Evolutionary conservation across 2,888 invertebrate genomes (phyloP).

Genomic region (Hypselothyrea guttata): DNA sequence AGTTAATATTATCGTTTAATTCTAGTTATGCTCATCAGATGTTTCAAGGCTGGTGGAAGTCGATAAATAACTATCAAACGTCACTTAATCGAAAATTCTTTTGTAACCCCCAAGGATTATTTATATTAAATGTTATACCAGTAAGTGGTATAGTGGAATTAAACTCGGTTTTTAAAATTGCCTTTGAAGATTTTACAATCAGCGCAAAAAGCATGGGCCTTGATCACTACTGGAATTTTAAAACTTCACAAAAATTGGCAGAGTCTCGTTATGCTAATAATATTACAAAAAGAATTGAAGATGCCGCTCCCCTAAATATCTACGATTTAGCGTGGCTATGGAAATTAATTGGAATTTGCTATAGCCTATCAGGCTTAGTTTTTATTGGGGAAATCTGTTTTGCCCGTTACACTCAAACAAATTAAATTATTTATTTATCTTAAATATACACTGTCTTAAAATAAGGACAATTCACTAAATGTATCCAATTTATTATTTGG

Average conservation of each 20-base stretch:
- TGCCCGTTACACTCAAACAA: too few relatives aligned
- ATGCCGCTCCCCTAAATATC: neutral
- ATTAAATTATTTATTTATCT: too few relatives aligned
- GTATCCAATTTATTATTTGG: too few relatives aligned
- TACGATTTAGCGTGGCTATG: slow-evolving; percentile 18
- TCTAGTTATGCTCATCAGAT: slow-evolving; percentile 12
- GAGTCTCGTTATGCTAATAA: neutral
- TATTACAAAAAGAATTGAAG: neutral
- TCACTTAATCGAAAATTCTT: neutral
- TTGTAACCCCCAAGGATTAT: slow-evolving; percentile 1
- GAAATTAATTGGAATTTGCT: slow-evolving; percentile 1
- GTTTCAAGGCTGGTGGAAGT: neutral
- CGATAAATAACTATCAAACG: slow-evolving; percentile 5
- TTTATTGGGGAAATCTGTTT: slow-evolving; percentile 17
- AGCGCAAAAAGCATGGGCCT: neutral
- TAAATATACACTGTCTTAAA: too few relatives aligned
- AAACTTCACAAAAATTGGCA: neutral
- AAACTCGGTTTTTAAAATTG: slow-evolving; percentile 17
- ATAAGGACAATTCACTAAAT: too few relatives aligned
- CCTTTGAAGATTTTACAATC: slow-evolving; percentile 2
- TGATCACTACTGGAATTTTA: neutral
- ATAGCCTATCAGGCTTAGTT: neutral
- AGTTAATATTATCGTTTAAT: neutral
- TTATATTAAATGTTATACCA: neutral
- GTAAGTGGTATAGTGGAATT: neutral